Evolutionary conservation across 2,797 vertebrate genomes (phyloP), one percentile per base, ranked within the genome.

Genomic region (Loriculus beryllinus): DNA sequence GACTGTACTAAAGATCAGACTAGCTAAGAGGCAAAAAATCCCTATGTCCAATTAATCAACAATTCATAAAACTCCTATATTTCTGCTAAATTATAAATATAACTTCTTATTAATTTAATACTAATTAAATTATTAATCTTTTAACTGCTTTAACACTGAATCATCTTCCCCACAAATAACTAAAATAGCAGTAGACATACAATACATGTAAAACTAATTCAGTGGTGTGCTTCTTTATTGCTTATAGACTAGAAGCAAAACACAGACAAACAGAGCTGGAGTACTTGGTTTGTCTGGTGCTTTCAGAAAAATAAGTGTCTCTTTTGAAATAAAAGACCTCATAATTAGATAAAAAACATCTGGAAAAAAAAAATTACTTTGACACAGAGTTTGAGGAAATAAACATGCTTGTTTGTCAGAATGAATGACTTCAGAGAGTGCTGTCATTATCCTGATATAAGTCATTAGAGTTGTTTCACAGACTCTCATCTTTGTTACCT

Each of bases 71-170:
- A 97, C 93, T 2, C 86, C 94, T 97, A 95, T 97, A 97, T 97
- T 97, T 97, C 92, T 95, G 86, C 86, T 97, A 97, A 97, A 98
- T 98, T 98, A 98, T 88, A 98, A 98, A 98, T 93, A 96, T 88
- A 94, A 86, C 70, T 97, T 97, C 86, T 96, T 89, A 98, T 96
- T 98, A 56, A 10, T 22, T 56, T 56, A 33, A 56, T 56, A 33
- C 33, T 33, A n/a, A 54, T 64, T 94, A 97, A 97, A 98, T 98
- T 97, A 97, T 98, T 97, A 97, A 97, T 97, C 97, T 97, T 96
- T 93, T 77, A 96, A 90, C 90, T 92, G 33, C 35, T 68, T 88
- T 86, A 81, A 75, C 56, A 52, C 5, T 18, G 52, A 93, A 86
- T 91, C 63, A 71, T 51, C 78, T 81, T 86, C 49, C 60, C 90